Conservation (phyloP, 2,888 invertebrate genomes). For the Imbricaverruca yamaguchii region DNA sequence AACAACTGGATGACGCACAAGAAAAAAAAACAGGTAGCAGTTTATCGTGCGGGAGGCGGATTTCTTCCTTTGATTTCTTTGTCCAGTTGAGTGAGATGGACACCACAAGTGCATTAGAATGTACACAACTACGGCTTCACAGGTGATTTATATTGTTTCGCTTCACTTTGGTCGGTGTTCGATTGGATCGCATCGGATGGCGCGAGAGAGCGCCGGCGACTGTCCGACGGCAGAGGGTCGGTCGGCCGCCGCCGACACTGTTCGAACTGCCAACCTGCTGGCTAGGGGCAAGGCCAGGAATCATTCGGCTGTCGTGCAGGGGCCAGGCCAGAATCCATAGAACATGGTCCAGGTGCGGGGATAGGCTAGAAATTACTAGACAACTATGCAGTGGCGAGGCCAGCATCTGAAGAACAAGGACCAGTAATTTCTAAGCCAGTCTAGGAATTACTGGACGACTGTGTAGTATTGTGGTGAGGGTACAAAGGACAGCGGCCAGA, state of each 20-base stretch:
- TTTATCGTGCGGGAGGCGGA: not conserved
- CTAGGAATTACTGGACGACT: too few relatives aligned
- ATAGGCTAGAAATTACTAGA: not conserved
- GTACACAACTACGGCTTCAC: conserved; percentile 10
- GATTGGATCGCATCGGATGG: not conserved
- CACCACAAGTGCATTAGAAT: conserved; percentile 18
- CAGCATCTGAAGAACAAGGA: too few relatives aligned
- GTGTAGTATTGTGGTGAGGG: too few relatives aligned
- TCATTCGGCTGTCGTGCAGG: too few relatives aligned
- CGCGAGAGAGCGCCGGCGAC: not conserved
- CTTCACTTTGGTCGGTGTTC: conserved; percentile 4
- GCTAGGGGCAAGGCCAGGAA: not conserved
- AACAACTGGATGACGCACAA: too few relatives aligned
- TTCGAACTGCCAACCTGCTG: not conserved
- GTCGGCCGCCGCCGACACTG: too few relatives aligned
- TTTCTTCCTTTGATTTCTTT: not conserved
- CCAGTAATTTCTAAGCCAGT: too few relatives aligned
- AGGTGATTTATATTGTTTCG: conserved; percentile 16
- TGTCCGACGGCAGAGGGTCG: too few relatives aligned
- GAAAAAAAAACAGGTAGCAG: too few relatives aligned
- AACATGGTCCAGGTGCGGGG: not conserved
- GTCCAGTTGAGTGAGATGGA: not conserved
- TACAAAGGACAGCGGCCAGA: too few relatives aligned
- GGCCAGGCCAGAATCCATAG: too few relatives aligned
- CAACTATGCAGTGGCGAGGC: too few relatives aligned